Evolutionary conservation across 2,797 vertebrate species (phyloP).

Genomic region (Acipenser ruthenus): DNA sequence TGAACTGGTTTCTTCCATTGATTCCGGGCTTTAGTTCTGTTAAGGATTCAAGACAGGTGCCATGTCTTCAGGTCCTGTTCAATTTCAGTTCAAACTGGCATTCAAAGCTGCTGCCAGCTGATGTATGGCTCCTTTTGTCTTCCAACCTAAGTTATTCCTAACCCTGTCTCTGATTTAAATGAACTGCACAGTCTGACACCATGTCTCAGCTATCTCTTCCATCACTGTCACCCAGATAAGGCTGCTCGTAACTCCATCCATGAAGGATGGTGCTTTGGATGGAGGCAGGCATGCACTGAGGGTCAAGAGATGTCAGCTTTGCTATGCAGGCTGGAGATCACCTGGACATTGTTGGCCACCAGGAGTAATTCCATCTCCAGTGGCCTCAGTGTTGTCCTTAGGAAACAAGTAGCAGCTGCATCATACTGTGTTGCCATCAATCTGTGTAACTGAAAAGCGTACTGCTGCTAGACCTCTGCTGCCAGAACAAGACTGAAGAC

Average conservation of each 20-base stretch:
- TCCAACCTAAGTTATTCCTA: not conserved
- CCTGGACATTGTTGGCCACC: not conserved
- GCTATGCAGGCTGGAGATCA: not conserved
- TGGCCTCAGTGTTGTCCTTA: not conserved
- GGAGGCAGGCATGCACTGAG: not conserved
- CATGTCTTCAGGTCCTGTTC: not conserved
- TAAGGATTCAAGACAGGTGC: not conserved
- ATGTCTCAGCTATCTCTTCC: not conserved
- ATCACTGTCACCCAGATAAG: not conserved
- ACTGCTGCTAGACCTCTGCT: not conserved
- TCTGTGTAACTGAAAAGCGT: not conserved
- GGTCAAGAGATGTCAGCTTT: not conserved
- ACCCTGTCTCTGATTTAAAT: not conserved
- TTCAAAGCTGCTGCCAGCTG: not conserved
- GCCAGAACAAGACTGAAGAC: not conserved
- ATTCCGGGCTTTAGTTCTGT: too few species aligned
- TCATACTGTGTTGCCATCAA: not conserved
- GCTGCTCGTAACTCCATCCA: not conserved
- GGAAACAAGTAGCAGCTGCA: not conserved
- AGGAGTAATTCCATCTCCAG: not conserved
- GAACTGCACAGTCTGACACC: not conserved
- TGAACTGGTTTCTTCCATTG: too few species aligned
- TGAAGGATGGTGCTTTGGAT: not conserved
- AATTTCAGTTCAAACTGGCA: slow-evolving; percentile 3
- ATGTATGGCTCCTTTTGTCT: not conserved